Evolutionary conservation across 2,888 invertebrate species (phyloP), one percentile per base, ranked within the genome.

Genomic region (Hirtodrosophila duncani): DNA sequence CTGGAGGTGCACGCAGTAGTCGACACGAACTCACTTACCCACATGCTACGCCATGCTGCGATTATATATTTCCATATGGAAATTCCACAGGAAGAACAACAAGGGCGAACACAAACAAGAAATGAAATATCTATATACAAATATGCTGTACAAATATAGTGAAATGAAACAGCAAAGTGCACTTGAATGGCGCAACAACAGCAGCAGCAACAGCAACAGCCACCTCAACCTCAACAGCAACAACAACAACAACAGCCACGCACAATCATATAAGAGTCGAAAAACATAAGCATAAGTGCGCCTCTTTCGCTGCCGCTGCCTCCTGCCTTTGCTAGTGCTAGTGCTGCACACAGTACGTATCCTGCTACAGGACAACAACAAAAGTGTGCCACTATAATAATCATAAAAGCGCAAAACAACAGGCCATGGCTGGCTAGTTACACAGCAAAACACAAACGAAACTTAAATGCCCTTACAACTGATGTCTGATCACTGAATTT

Each of bases 81-180:
- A n/a, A n/a, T n/a, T n/a, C n/a, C n/a, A n/a, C n/a, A n/a, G n/a
- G n/a, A n/a, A n/a, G n/a, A n/a, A n/a, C n/a, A n/a, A n/a, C n/a
- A n/a, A n/a, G n/a, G n/a, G n/a, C n/a, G n/a, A 17, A 17, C 16
- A 14, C 9, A 10, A 20, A 33, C 29, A 37, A 33, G 6, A 23
- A 24, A 27, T 36, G 20, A 21, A 55, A 50, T 62, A 74, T 44
- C 44, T 45, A 59, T 53, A 53, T 65, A 74, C 74, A 72, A 72
- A 77, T 71, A 68, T 71, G 77, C 55, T 60, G 66, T 63, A 68
- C 71, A 64, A 74, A 74, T 70, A 72, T 66, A 63, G 70, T 63
- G 68, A 68, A 72, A 82, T 77, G 70, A 69, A 81, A 83, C 82
- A 83, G 82, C 66, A 78, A 77, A 83, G 74, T 78, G 78, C 83